phyloP scores from a whole-genome alignment of 2,797 vertebrate genomes.

The Synaphobranchus kaupii region DNA sequence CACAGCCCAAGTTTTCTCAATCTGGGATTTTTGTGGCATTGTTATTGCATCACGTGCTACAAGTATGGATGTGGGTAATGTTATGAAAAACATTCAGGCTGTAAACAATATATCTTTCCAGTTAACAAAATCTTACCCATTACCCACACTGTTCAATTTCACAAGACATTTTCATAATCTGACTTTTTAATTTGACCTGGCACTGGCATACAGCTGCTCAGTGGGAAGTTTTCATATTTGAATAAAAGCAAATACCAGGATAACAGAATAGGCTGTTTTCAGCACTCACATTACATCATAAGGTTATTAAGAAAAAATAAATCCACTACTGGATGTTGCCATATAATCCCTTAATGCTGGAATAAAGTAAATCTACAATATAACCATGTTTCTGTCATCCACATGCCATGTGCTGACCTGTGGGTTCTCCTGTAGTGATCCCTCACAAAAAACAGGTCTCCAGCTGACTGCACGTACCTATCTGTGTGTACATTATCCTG shows the following conservation, averaged over 20 bases:
- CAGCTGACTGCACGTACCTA: slow-evolving; percentile 32
- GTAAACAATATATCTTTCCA: background rate
- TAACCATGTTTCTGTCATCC: no score
- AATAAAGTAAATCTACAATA: background rate
- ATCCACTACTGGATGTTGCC: background rate
- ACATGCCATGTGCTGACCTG: slow-evolving; percentile 22
- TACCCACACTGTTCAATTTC: background rate
- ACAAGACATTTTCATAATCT: background rate
- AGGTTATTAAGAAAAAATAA: background rate
- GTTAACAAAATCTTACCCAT: background rate
- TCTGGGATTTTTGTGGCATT: background rate
- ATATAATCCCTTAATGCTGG: background rate
- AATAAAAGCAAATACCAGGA: background rate
- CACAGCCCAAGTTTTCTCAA: background rate
- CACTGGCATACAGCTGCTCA: background rate
- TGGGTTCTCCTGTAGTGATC: slow-evolving; percentile 32
- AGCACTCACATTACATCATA: background rate
- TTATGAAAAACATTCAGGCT: background rate
- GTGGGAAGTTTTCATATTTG: background rate
- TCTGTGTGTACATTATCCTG: slow-evolving; percentile 42
- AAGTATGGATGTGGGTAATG: background rate
- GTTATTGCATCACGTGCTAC: background rate
- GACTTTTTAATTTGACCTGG: background rate
- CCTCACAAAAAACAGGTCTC: slow-evolving; percentile 35
- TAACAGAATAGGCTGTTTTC: background rate